phyloP scores from a whole-genome alignment of 2,113 vertebrate genomes.

The Columba janthina region DNA sequence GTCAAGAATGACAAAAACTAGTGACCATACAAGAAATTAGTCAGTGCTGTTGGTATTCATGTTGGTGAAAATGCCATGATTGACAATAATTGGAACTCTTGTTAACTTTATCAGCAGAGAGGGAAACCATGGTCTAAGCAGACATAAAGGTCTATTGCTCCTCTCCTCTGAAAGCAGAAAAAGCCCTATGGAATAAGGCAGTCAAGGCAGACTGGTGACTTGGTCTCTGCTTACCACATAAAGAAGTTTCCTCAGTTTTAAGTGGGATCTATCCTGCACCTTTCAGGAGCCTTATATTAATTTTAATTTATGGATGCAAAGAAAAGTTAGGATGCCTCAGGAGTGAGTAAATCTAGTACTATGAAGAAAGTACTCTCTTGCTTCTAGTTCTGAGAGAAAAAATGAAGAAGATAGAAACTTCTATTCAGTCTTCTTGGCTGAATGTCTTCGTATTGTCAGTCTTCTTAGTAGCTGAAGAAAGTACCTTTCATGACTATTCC shows the following conservation, averaged over 20 bases:
- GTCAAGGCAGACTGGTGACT: not conserved
- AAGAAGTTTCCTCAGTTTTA: not conserved
- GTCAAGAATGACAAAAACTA: slow-evolving; percentile 30
- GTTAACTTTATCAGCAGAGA: slow-evolving; percentile 49
- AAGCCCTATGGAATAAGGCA: not conserved
- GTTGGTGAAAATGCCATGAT: slow-evolving; percentile 9
- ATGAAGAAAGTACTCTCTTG: not conserved
- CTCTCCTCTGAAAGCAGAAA: slow-evolving; percentile 13
- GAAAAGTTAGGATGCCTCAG: not conserved
- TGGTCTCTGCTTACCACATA: not conserved
- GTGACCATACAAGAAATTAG: slow-evolving; percentile 35
- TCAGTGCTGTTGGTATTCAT: slow-evolving; percentile 40
- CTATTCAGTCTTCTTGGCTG: not conserved
- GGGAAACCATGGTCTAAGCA: slow-evolving; percentile 17
- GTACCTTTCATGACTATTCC: not conserved
- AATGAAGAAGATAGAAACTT: not conserved
- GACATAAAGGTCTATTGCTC: slow-evolving; percentile 21
- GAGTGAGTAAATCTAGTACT: not conserved
- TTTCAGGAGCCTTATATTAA: not conserved
- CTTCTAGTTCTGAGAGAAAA: not conserved
- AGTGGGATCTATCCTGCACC: not conserved
- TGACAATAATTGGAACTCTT: slow-evolving; percentile 67
- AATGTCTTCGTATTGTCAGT: too few relatives aligned
- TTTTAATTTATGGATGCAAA: not conserved
- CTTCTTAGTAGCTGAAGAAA: not conserved